phyloP scores from a whole-genome alignment of 1,140 invertebrate genomes.

The Bombyx mandarina region DNA sequence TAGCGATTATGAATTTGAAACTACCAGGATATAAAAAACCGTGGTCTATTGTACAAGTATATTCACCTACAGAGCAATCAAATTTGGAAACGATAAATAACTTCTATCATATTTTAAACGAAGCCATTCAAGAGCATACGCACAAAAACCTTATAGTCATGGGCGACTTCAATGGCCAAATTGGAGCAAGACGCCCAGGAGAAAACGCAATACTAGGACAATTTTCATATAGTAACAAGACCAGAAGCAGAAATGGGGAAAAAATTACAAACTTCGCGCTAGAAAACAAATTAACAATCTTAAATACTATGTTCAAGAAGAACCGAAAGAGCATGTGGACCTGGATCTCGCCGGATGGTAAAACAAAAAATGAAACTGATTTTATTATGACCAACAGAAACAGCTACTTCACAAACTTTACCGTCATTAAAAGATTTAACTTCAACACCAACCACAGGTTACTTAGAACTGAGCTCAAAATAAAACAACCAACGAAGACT shows the following conservation, averaged over 20 bases:
- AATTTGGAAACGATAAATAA: no score
- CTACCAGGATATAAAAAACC: background rate
- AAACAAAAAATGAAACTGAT: slow-evolving; percentile 1
- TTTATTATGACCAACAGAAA: background rate
- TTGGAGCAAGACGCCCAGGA: no score
- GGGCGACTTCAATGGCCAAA: no score
- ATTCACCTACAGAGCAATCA: no score
- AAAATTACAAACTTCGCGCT: background rate
- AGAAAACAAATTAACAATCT: background rate
- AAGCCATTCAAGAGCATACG: no score
- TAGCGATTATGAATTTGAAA: slow-evolving; percentile 1
- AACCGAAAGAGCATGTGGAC: background rate
- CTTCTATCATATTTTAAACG: no score
- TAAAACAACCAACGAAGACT: background rate
- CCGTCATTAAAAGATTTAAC: background rate
- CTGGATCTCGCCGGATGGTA: background rate
- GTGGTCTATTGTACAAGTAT: background rate
- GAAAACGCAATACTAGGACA: no score
- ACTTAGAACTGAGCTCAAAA: background rate
- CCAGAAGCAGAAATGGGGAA: no score
- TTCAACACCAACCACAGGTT: background rate
- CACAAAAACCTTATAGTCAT: no score
- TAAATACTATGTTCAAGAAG: background rate
- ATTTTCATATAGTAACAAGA: no score
- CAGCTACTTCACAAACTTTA: background rate